Conservation (phyloP, 2,888 invertebrate genomes). For the Hirtodrosophila cameraria region DNA sequence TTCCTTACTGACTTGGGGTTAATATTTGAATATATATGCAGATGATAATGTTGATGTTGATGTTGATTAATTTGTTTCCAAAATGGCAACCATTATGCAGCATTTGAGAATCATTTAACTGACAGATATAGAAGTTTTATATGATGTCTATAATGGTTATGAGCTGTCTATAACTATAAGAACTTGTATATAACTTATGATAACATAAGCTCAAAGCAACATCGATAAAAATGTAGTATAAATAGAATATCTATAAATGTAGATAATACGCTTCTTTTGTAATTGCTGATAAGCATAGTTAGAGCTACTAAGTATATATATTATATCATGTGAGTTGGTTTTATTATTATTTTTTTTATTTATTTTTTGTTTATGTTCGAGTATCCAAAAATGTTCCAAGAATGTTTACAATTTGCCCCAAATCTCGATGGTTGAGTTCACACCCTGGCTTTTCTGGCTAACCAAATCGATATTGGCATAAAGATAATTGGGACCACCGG, state of each 20-base stretch:
- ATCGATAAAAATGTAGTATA: too few relatives aligned
- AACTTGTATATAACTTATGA: too few relatives aligned
- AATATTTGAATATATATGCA: slow-evolving; percentile 39
- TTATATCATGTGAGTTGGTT: too few relatives aligned
- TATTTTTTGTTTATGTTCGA: not conserved
- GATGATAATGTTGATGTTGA: slow-evolving; percentile 37
- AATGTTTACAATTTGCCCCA: slow-evolving; percentile 37
- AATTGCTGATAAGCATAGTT: too few relatives aligned
- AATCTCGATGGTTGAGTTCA: slow-evolving; percentile 72
- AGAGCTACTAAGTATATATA: too few relatives aligned
- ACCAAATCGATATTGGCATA: slow-evolving; percentile 53
- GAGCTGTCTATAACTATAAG: too few relatives aligned
- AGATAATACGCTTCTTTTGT: too few relatives aligned
- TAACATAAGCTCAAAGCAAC: too few relatives aligned
- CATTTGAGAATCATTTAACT: slow-evolving; percentile 37
- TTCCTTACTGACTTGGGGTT: slow-evolving; percentile 10
- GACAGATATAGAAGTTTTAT: slow-evolving; percentile 13
- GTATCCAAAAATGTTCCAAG: not conserved
- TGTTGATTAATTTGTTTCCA: slow-evolving; percentile 47
- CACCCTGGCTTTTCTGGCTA: slow-evolving; percentile 49
- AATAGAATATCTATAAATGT: too few relatives aligned
- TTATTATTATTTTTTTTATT: not conserved
- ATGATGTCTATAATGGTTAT: not conserved
- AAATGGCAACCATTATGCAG: slow-evolving; percentile 39
- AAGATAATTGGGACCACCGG: slow-evolving; percentile 63